A percentile compares a stretch with the other conserved stretches of the same genome.
These are phyloP conservation scores for Therioaphis trifolii DNA, from an alignment of 2,888 invertebrate species.

Conservation along the genomic window DNA sequence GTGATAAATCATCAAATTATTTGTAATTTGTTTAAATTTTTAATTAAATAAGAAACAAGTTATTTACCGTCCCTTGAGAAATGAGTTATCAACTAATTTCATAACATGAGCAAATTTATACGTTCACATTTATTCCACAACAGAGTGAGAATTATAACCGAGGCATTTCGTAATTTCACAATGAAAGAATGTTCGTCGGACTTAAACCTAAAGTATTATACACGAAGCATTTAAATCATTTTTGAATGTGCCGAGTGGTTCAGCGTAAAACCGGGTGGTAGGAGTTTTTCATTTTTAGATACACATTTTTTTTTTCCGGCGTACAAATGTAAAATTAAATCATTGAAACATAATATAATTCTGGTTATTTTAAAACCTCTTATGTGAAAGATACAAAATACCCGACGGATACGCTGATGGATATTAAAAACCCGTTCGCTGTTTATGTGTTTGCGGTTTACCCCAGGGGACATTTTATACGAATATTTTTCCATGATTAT, in stretches of 20 bases:
- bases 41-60: no score
- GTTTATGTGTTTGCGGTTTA: conserved; percentile 13
- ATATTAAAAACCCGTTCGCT: conserved; percentile 25
- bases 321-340: conserved; percentile 10
- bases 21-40: no score
- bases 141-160: no score
- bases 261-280: background rate
- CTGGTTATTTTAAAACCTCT: conserved; percentile 2
- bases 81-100: no score
- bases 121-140: no score
- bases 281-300: conserved; percentile 5
- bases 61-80: no score
- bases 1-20: no score
- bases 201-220: background rate
- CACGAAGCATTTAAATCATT: background rate
- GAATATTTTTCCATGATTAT: conserved; percentile 29
- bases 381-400: conserved; percentile 9
- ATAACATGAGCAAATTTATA: no score
- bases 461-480: background rate
- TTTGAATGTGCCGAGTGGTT: background rate
- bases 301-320: background rate
- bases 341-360: conserved; percentile 5
- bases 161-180: no score
- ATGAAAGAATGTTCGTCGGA: background rate
- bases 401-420: background rate